These are phyloP conservation scores for Neolamprologus kungweensis DNA, from an alignment of 2,113 vertebrate genomes.

Conservation along the genomic window DNA sequence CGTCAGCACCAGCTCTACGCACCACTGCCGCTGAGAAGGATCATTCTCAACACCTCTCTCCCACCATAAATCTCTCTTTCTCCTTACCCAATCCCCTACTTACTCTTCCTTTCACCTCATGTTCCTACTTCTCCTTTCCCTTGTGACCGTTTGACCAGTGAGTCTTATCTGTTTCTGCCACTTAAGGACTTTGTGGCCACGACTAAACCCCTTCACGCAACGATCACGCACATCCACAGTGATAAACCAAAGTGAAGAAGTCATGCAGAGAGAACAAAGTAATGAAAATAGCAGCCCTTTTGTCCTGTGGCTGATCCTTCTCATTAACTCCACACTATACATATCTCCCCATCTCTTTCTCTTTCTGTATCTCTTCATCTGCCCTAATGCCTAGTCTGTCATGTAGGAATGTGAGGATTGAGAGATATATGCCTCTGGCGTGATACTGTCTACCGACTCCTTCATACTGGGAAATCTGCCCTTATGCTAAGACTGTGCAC, in stretches of 20 bases:
- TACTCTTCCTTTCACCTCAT: conserved; percentile 28
- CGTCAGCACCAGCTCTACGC: conserved; percentile 21
- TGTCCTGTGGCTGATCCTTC: not conserved
- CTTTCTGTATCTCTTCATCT: conserved; percentile 4
- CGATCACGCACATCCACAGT: not conserved
- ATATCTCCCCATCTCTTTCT: conserved; percentile 22
- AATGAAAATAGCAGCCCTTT: not conserved
- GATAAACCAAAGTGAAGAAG: not conserved
- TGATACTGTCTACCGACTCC: not conserved
- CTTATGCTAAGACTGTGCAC: not conserved
- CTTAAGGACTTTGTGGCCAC: not conserved
- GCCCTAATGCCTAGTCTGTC: conserved; percentile 5
- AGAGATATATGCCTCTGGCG: conserved; percentile 16
- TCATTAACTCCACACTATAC: not conserved
- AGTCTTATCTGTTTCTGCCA: not conserved
- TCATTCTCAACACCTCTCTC: conserved; percentile 40
- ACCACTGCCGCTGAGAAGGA: conserved; percentile 36
- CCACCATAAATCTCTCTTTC: not conserved
- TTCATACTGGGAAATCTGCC: not conserved
- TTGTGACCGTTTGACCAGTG: not conserved
- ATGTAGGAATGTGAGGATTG: conserved; percentile 38
- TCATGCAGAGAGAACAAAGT: not conserved
- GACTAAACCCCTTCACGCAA: not conserved
- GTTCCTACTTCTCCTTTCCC: not conserved
- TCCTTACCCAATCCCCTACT: not conserved